These are phyloP conservation scores for Siderastrea siderea DNA, from an alignment of 92 coral and sea anemone genomes.

Conservation along the genomic window DNA sequence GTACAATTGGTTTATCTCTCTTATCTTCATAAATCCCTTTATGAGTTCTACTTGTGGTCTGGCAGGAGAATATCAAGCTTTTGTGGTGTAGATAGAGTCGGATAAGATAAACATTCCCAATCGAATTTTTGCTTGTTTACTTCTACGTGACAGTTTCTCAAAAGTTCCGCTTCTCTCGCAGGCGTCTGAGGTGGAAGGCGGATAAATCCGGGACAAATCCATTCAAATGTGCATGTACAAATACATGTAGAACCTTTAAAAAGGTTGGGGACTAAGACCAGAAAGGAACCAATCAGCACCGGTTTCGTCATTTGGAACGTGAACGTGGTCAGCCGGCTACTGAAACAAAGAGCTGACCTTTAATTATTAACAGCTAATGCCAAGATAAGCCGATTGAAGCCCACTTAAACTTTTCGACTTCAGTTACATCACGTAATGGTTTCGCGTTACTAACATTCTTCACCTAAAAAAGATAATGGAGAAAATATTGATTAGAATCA, in stretches of 20 bases:
- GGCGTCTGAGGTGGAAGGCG: neutral
- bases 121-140: neutral
- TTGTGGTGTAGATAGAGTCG: neutral
- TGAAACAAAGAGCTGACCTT: neutral
- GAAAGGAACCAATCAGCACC: neutral
- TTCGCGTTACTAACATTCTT: constrained; percentile 19
- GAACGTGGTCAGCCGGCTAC: neutral
- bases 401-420: constrained; percentile 10
- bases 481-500: neutral
- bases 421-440: constrained; percentile 14
- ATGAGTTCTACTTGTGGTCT: neutral
- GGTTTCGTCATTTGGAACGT: neutral
- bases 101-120: neutral
- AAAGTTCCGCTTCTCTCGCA: neutral
- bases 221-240: neutral
- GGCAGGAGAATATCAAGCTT: neutral
- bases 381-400: constrained; percentile 26
- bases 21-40: neutral
- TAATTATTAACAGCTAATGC: neutral
- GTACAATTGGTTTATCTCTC: neutral
- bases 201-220: neutral
- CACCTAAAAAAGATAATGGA: neutral
- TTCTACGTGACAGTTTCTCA: neutral
- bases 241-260: no score
- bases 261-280: neutral